Base-by-base conservation (phyloP, 2,888 invertebrate species). In the Eupithecia pulchellata region DNA sequence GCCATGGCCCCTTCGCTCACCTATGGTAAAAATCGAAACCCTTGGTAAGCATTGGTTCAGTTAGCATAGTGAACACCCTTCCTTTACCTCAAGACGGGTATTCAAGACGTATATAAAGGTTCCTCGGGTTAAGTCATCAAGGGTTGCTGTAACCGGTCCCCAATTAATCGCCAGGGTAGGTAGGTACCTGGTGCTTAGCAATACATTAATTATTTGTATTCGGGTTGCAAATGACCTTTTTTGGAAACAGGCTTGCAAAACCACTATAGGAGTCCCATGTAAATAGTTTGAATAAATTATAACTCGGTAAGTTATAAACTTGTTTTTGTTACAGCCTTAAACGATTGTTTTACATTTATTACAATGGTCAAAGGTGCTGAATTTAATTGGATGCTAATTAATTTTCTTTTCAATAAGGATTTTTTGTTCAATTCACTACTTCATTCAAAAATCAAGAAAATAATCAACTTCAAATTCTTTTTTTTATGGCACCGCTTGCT, bases 151-250 rank as follows among this genome's bases (percentile, higher is more conserved):
- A 73, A 73, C 69, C 79, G 77, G 72, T 71, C 79, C 83, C 76
- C 78, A 79, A 84, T 82, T 84, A 83, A 82, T 82, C 76, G 77
- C 71, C 52, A 75, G 20, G 42, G 20, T 47, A n/a, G n/a, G 36
- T 36, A 72, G 72, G 80, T 80, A 76, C 64, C 68, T 69, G 20
- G 20, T 76, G 71, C 79, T 77, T 67, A 74, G 77, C 79, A 82
- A 82, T 78, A 82, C 73, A 76, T 77, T 76, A 76, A 75, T 77
- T 72, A 77, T 72, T 76, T 73, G 57, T 39, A n/a, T 32, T 13
- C 25, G 32, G 20, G 32, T 25, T 36, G 30, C 52, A 52, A 57
- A 57, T 32, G 61, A 32, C 34, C 61, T 63, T 66, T 65, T 55
- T 61, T 64, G 36, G 78, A 76, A 20, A 61, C 25, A 75, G 77